Percentiles rank a stretch among this genome's conserved stretches.
Conservation (phyloP, 2,888 invertebrate genomes). For the Germaria angustata region DNA sequence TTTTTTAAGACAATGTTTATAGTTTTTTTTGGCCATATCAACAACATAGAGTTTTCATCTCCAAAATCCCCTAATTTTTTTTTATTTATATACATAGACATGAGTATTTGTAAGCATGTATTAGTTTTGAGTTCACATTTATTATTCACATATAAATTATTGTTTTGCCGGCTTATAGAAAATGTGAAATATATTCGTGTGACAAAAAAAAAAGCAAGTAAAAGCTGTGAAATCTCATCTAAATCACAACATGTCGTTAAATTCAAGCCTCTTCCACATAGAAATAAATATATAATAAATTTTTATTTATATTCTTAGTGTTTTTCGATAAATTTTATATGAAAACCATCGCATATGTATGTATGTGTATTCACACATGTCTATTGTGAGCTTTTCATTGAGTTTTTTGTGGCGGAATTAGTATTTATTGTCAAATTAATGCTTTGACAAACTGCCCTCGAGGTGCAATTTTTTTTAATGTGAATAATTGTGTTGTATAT, state of each 20-base stretch:
- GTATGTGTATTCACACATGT: too few species aligned
- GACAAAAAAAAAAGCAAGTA: too few species aligned
- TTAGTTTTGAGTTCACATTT: conserved; percentile 32
- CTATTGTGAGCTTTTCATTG: not conserved
- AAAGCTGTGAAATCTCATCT: not conserved
- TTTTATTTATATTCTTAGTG: too few species aligned
- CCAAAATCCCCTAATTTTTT: too few species aligned
- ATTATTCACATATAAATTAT: conserved; percentile 51
- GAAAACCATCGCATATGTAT: not conserved
- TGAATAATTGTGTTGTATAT: not conserved
- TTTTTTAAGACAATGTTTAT: too few species aligned
- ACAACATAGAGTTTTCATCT: too few species aligned
- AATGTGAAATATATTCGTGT: not conserved
- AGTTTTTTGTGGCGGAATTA: conserved; percentile 37
- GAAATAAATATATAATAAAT: conserved; percentile 21
- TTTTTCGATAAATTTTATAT: too few species aligned
- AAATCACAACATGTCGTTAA: conserved; percentile 55
- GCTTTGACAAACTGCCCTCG: conserved; percentile 56
- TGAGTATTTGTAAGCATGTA: not conserved
- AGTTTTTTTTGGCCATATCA: too few species aligned
- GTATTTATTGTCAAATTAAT: conserved; percentile 49
- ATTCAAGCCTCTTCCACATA: not conserved
- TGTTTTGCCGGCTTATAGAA: conserved; percentile 39
- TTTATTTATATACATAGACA: too few species aligned
- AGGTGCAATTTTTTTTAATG: conserved; percentile 37